Percentiles rank a stretch among this genome's conserved stretches.
phyloP scores from a whole-genome alignment of 2,888 invertebrate genomes.

The Thymelicus acteon region DNA sequence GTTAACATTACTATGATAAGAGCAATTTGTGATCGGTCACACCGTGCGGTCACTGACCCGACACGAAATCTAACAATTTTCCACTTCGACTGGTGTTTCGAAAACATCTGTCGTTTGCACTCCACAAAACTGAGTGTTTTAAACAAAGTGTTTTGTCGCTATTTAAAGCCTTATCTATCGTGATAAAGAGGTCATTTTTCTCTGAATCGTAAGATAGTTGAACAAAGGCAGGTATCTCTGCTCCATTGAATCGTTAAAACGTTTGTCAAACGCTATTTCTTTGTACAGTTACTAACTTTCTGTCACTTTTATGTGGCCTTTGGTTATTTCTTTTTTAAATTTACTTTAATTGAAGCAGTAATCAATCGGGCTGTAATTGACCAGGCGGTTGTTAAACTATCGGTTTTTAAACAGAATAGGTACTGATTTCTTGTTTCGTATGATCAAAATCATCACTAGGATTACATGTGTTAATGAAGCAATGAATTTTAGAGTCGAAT shows the following conservation, averaged over 20 bases:
- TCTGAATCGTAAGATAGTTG: constrained; percentile 38
- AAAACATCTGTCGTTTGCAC: constrained; percentile 67
- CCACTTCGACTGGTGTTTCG: constrained; percentile 70
- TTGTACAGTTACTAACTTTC: constrained; percentile 57
- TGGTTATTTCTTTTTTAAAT: background rate
- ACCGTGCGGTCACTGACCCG: constrained; percentile 66
- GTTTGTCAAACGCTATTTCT: constrained; percentile 64
- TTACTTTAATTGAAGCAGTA: background rate
- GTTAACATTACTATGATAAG: constrained; percentile 18
- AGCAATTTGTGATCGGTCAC: constrained; percentile 66
- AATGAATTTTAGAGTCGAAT: too few species aligned
- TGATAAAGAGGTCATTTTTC: constrained; percentile 50
- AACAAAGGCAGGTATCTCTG: constrained; percentile 46
- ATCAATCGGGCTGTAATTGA: too few species aligned
- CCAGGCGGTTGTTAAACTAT: too few species aligned
- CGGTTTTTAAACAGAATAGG: too few species aligned
- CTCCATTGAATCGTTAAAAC: constrained; percentile 62
- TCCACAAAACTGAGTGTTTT: constrained; percentile 44
- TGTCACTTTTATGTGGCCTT: constrained; percentile 39
- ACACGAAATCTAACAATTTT: constrained; percentile 76
- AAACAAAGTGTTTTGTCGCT: constrained; percentile 42
- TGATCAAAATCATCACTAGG: too few species aligned
- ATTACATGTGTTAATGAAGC: too few species aligned
- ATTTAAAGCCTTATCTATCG: constrained; percentile 48
- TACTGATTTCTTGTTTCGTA: background rate